Evolutionary conservation across 1,140 invertebrate genomes (phyloP), one percentile per base, ranked within the genome.

Genomic region (Calliopsis andreniformis): DNA sequence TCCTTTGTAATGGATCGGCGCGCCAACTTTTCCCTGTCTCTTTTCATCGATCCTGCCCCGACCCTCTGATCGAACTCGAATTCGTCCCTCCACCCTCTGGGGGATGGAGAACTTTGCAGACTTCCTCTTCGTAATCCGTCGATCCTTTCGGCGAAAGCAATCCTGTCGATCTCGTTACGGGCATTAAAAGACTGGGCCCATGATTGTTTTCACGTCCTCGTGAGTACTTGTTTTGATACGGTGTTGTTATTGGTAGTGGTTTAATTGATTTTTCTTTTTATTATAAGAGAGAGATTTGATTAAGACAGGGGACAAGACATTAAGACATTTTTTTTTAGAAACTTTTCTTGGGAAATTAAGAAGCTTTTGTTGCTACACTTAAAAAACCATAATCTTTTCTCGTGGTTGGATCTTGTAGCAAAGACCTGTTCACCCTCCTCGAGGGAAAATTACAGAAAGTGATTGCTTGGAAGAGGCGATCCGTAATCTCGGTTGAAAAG

Each of bases 1-100:
- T 25, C 61, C 35, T 56, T 66, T 56, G 35, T 45, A 55, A 73
- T 45, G 61, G 61, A 64, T 71, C 56, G 43, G 43, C 30, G 25
- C 56, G n/a, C 28, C 16, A 62, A 70, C 67, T 45, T 59, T 70
- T 23, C n/a, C 4, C 20, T 7, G 10, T 51, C n/a, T 1, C n/a
- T 20, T 16, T 16, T 20, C 30, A 51, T 69, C 25, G 28, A 56
- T 42, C 25, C 28, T 8, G 2, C 16, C n/a, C 18, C 10, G 12
- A 5, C 45, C 20, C 12, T 10, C 53, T 6, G 28, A 14, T 25
- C 23, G 35, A 42, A 69, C 1, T 3, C 7, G 30, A n/a, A 2
- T 51, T 23, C 2, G 6, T 7, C 43, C 43, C 16, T 47, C 2
- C 43, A 1, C 16, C 16, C 16, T 0, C 6, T 18, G 18, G 3